phyloP scores from a whole-genome alignment of 2,888 invertebrate species.

The Eurytoma californica region DNA sequence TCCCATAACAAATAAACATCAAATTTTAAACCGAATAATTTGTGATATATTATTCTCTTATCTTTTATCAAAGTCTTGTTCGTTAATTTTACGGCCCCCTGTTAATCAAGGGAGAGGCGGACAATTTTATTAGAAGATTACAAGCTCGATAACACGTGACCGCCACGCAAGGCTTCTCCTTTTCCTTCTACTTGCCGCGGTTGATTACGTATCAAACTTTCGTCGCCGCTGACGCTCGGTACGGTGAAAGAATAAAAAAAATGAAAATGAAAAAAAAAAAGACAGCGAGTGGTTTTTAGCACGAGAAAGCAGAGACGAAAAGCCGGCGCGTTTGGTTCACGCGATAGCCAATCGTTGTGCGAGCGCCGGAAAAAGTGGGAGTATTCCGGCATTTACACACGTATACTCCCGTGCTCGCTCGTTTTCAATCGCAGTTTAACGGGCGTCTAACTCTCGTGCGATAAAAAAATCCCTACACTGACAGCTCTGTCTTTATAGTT shows the following conservation, averaged over 20 bases:
- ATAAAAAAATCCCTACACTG: conserved; percentile 26
- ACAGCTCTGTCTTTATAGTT: conserved; percentile 5
- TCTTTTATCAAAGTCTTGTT: too few species aligned
- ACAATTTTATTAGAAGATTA: conserved; percentile 2
- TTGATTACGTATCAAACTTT: not conserved
- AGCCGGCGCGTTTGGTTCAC: too few species aligned
- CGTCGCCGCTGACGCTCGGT: too few species aligned
- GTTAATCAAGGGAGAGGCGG: not conserved
- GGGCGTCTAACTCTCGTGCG: not conserved
- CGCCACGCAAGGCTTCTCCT: not conserved
- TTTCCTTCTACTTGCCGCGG: not conserved
- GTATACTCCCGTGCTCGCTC: not conserved
- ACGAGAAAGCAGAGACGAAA: too few species aligned
- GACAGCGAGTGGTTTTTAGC: too few species aligned
- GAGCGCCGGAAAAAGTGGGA: not conserved
- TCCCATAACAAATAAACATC: too few species aligned
- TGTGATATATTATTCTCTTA: too few species aligned
- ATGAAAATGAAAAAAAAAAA: too few species aligned
- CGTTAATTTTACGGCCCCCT: too few species aligned
- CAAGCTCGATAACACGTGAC: conserved; percentile 1
- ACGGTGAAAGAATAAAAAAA: too few species aligned
- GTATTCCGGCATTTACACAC: not conserved
- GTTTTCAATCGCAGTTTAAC: conserved; percentile 8
- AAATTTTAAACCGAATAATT: too few species aligned
- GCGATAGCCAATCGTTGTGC: too few species aligned